Conservation (phyloP, 2,888 invertebrate species). For the Orchesellides sinensis region DNA sequence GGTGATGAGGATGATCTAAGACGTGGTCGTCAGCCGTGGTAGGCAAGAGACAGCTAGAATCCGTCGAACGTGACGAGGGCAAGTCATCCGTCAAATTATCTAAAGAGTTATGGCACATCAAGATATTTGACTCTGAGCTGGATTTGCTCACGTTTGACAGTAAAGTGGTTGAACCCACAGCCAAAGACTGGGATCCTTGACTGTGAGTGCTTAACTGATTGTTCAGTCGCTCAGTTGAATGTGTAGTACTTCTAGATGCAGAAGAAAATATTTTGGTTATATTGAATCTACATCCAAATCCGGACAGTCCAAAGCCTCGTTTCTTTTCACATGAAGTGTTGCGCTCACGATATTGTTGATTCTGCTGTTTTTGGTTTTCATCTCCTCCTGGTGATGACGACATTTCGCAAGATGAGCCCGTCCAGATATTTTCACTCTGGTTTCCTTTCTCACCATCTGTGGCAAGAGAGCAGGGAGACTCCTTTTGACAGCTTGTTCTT, state of each 20-base stretch:
- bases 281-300: conserved; percentile 61
- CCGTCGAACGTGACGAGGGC: conserved; percentile 72
- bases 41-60: conserved; percentile 71
- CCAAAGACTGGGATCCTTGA: conserved; percentile 33
- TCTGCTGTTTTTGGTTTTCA: conserved; percentile 35
- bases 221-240: conserved; percentile 63
- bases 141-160: conserved; percentile 70
- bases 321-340: conserved; percentile 47
- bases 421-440: conserved; percentile 55
- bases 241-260: conserved; percentile 10
- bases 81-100: conserved; percentile 73
- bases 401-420: conserved; percentile 40
- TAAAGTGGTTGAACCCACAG: conserved; percentile 27
- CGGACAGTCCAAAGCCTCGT: conserved; percentile 62
- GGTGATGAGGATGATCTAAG: conserved; percentile 28
- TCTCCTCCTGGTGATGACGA: conserved; percentile 34
- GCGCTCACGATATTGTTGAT: conserved; percentile 28
- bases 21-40: conserved; percentile 51
- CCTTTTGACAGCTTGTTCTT: conserved; percentile 43
- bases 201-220: conserved; percentile 56
- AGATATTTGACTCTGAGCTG: conserved; percentile 74
- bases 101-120: conserved; percentile 74
- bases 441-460: conserved; percentile 56
- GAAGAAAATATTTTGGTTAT: conserved; percentile 61
- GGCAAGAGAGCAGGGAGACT: conserved; percentile 21